Base-by-base conservation (phyloP, 2,797 vertebrate genomes). In the Channa striata region DNA sequence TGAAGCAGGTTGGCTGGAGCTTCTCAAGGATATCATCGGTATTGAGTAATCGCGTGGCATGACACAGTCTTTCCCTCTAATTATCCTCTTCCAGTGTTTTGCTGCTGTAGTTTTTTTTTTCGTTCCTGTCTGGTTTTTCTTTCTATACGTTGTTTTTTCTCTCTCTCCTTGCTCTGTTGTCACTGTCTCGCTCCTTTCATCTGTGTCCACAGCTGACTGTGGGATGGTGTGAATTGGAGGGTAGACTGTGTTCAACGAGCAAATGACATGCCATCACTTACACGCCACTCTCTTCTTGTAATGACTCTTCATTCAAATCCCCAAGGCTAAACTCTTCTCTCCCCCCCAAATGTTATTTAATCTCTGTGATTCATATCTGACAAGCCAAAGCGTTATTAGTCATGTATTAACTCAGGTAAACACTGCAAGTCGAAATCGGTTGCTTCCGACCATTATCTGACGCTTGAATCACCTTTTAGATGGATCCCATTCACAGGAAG, bases 41-140 rank as follows among this genome's bases (percentile, higher is more conserved):
- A 89, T 89, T 89, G 88, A 85, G 88, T 90, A 91, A 93, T 92
- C 81, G 65, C 83, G 81, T 86, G 82, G 83, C 89, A 92, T 80
- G 89, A 91, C 85, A 89, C 59, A 71, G 86, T 80, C 72, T 83
- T 90, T 60, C 91, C 92, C 90, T 94, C 84, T 94, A 93, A 94
- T 95, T 93, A 93, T 91, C 83, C 77, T 63, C 68, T 34, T 49
- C 50, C 89, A 82, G 82, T 89, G 74, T 92, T 42, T 90, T 82
- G 73, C 57, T 66, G 50, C 34, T 40, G 71, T 59, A 70, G 34
- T 49, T 72, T 78, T 71, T 71, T 53, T 53, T 69, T 54, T 39
- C 14, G 6, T 6, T 11, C 53, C 52, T 21, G 71, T 70, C 65
- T 72, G 47, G 74, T 48, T 83, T 80, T 76, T 84, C 74, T 74